These are phyloP conservation scores for Sebastiscus albofasciatus DNA, from an alignment of 2,797 vertebrate genomes.

Conservation along the genomic window DNA sequence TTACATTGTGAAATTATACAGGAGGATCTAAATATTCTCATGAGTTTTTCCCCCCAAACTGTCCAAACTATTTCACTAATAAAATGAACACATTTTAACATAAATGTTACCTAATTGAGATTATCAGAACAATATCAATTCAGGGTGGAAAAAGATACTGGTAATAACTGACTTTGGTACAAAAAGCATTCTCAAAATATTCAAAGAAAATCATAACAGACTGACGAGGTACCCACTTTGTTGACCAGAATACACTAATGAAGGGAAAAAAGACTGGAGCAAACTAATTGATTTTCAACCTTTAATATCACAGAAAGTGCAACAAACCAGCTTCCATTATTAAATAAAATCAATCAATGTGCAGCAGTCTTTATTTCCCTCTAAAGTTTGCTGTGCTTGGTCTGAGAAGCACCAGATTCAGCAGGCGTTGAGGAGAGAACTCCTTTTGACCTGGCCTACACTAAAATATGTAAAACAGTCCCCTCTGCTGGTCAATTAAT, in stretches of 20 bases:
- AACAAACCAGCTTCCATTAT: fast-evolving
- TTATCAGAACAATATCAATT: neutral
- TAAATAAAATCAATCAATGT: neutral
- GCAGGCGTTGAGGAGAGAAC: neutral
- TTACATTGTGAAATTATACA: neutral
- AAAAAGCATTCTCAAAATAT: too few species aligned
- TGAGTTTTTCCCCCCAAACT: neutral
- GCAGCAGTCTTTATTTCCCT: neutral
- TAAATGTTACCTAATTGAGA: neutral
- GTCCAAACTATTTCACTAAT: neutral
- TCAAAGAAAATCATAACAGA: too few species aligned
- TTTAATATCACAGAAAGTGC: too few species aligned
- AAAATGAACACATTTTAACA: neutral
- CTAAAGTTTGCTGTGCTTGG: neutral
- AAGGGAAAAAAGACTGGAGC: too few species aligned
- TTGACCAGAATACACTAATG: too few species aligned
- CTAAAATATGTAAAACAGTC: too few species aligned
- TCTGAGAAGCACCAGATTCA: neutral
- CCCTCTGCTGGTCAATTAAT: neutral
- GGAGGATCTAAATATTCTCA: neutral
- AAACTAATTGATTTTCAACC: too few species aligned
- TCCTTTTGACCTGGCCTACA: too few species aligned
- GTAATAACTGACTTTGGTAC: too few species aligned
- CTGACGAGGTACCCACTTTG: too few species aligned
- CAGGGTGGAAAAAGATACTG: neutral